phyloP scores from a whole-genome alignment of 2,113 vertebrate species.

The Fukomys damarensis region DNA sequence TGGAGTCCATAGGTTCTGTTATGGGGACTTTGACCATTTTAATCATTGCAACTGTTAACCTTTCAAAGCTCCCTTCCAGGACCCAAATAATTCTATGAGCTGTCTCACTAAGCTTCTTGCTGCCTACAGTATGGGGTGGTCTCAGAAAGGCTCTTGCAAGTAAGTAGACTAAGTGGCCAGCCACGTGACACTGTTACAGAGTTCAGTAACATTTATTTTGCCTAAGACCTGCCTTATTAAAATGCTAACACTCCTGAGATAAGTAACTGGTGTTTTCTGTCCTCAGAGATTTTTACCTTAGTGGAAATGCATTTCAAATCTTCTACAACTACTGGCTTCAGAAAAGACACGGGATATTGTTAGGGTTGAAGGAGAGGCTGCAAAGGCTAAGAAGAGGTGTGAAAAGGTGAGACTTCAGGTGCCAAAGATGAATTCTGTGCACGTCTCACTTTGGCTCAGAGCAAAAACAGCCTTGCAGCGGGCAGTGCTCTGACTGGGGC shows the following conservation, averaged over 20 bases:
- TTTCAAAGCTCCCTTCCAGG: not conserved
- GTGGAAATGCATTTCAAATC: not conserved
- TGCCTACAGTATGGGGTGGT: not conserved
- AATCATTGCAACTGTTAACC: not conserved
- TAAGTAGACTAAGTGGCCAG: not conserved
- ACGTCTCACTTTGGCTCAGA: not conserved
- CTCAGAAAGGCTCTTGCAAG: not conserved
- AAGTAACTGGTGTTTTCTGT: not conserved
- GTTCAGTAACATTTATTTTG: conserved; percentile 44
- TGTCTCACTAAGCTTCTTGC: not conserved
- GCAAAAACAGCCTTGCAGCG: not conserved
- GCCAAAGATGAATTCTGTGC: not conserved
- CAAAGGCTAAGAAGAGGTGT: not conserved
- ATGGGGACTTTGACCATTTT: not conserved
- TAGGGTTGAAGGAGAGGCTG: not conserved
- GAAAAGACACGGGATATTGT: not conserved
- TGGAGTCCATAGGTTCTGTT: not conserved
- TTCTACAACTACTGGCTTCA: not conserved
- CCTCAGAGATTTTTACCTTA: not conserved
- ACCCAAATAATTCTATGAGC: not conserved
- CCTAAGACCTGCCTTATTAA: conserved; percentile 44
- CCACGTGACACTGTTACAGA: not conserved
- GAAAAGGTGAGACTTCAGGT: not conserved
- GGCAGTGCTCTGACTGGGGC: too few species aligned
- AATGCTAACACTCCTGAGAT: conserved; percentile 34